Evolutionary conservation across 2,113 vertebrate genomes (phyloP).

Genomic region (Rhagologus leucostigma): DNA sequence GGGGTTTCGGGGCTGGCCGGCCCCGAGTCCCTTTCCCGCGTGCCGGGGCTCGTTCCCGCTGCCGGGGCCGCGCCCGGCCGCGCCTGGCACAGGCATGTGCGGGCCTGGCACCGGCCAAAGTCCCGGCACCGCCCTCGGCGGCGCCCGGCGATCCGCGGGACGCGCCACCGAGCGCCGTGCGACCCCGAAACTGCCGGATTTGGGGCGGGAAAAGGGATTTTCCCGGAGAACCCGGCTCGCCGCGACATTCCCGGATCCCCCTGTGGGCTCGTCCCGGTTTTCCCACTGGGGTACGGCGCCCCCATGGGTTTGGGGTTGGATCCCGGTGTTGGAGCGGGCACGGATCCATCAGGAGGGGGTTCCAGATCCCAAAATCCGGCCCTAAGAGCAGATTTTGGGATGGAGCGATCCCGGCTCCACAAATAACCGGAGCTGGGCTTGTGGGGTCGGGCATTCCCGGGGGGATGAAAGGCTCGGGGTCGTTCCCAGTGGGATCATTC

Average conservation of each 20-base stretch:
- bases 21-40: too few relatives aligned
- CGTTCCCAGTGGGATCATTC: not conserved
- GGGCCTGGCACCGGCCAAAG: not conserved
- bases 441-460: not conserved
- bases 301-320: not conserved
- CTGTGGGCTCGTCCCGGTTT: not conserved
- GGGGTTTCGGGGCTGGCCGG: too few relatives aligned
- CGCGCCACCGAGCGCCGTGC: too few relatives aligned
- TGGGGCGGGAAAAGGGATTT: not conserved
- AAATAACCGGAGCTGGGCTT: not conserved
- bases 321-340: not conserved
- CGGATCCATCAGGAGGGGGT: not conserved
- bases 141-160: too few relatives aligned
- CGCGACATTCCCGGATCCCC: rapidly evolving
- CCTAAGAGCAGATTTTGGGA: not conserved
- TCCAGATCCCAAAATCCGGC: not conserved
- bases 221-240: rapidly evolving
- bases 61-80: not conserved
- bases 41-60: not conserved
- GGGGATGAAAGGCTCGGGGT: not conserved
- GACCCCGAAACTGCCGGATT: too few relatives aligned
- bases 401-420: not conserved
- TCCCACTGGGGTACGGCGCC: too few relatives aligned
- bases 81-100: not conserved
- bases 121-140: not conserved